phyloP scores from a whole-genome alignment of 2,113 vertebrate species.

The Cinclus cinclus region DNA sequence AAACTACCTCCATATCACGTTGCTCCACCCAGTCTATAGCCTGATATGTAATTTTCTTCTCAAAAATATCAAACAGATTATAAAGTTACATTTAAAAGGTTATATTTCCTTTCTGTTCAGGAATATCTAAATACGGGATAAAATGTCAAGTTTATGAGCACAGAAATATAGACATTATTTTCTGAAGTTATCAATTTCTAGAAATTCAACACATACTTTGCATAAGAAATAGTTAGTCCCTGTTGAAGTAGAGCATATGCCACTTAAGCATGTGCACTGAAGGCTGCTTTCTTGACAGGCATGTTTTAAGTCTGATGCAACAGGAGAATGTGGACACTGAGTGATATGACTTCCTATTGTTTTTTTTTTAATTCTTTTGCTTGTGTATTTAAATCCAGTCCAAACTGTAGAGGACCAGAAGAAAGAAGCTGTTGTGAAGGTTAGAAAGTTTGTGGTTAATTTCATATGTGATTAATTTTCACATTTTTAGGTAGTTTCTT shows the following conservation, averaged over 20 bases:
- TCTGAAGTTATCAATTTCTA: not conserved
- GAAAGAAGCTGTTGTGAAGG: not conserved
- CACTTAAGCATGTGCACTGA: not conserved
- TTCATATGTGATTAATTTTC: conserved; percentile 23
- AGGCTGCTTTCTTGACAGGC: not conserved
- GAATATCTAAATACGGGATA: not conserved
- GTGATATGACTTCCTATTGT: not conserved
- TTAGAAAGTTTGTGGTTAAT: not conserved
- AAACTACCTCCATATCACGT: not conserved
- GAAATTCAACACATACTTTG: not conserved
- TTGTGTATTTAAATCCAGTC: not conserved
- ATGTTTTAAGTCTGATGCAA: not conserved
- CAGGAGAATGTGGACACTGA: not conserved
- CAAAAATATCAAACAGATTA: not conserved
- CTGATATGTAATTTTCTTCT: not conserved
- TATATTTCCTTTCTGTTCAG: not conserved
- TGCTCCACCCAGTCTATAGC: not conserved
- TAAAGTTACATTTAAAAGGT: not conserved
- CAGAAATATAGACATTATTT: not conserved
- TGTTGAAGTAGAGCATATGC: not conserved
- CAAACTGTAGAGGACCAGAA: not conserved
- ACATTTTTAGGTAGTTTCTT: not conserved
- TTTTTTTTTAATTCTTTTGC: not conserved
- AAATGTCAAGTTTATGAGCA: not conserved
- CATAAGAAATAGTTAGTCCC: not conserved